Evolutionary conservation across 2,113 vertebrate genomes (phyloP), one percentile per base, ranked within the genome.

Genomic region (Gambusia holbrooki): DNA sequence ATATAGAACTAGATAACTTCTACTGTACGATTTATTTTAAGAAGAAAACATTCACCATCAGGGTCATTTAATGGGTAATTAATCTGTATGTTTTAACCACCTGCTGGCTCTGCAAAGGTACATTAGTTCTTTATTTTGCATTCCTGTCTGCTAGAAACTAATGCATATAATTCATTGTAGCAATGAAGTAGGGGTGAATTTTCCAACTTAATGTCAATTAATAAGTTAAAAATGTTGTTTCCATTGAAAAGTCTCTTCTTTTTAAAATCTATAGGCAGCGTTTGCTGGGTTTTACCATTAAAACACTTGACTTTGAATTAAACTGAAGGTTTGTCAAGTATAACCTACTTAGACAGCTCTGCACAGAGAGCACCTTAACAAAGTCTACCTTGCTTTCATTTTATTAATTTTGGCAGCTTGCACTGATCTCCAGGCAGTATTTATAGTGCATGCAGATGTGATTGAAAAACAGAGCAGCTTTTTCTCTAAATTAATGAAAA

Each of bases 401-500:
- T 54, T 33, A 48, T 6, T 3, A 5, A 5, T 48, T 27, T 25
- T 10, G 70, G n/a, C 40, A 25, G 61, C 58, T 25, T 13, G 22
- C 27, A 54, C 54, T 42, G 63, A 71, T 77, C 33, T 37, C 32
- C n/a, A 15, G 1, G 33, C 35, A 45, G 61, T 28, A 63, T 25
- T 58, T 58, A 58, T 58, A 58, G 69, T 29, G n/a, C 25, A 17
- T 2, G 4, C 58, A 73, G 58, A 71, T 70, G 35, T 64, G 45
- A 58, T 1, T 8, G 6, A 65, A 66, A 77, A 67, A 29, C 54
- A 70, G 19, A 7, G 4, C 3, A 66, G 25, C 5, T 25, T 10
- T 12, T 74, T 54, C 74, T 81, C 81, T 72, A 82, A 86, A 79
- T 74, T 30, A 66, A 80, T 7, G 5, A n/a, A 42, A 27, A 30